Percentiles rank a stretch among this genome's conserved stretches.
Conservation (phyloP, 2,797 vertebrate species). For the Halcyon badia region DNA sequence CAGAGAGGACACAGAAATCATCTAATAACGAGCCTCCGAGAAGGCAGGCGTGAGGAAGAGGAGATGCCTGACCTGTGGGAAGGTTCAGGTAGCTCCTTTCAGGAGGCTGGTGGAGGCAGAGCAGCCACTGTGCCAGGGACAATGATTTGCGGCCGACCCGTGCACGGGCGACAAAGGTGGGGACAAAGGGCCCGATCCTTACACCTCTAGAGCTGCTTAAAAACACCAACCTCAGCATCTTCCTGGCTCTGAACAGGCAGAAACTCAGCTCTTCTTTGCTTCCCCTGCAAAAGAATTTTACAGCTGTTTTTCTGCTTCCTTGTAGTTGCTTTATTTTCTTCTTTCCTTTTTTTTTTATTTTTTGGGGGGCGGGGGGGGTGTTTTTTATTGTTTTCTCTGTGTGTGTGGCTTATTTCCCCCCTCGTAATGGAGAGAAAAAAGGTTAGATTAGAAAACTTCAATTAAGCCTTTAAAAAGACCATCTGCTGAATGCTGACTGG, state of each 20-base stretch:
- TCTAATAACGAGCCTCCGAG: conserved; percentile 22
- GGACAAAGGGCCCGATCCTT: not conserved
- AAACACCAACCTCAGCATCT: conserved; percentile 12
- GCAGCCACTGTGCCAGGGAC: fast-evolving
- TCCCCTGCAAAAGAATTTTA: conserved; percentile 11
- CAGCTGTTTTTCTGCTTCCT: conserved; percentile 33
- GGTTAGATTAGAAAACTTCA: conserved; percentile 80
- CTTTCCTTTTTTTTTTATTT: not conserved
- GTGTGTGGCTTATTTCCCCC: conserved; percentile 55
- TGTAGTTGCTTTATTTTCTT: not conserved
- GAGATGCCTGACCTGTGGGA: not conserved
- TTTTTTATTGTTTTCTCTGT: not conserved
- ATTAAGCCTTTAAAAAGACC: conserved; percentile 82
- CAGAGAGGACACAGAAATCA: not conserved
- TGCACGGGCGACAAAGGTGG: not conserved
- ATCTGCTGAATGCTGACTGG: conserved; percentile 87
- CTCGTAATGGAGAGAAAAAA: conserved; percentile 63
- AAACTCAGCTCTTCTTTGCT: not conserved
- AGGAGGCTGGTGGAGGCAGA: not conserved
- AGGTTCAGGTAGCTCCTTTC: conserved; percentile 30
- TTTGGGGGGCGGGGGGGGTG: not conserved
- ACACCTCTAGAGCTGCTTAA: not conserved
- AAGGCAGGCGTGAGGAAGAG: not conserved
- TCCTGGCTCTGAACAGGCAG: not conserved
- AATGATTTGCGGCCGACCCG: not conserved